These are phyloP conservation scores for Anser brachyrhynchus DNA, from an alignment of 2,113 vertebrate genomes.

Conservation along the genomic window DNA sequence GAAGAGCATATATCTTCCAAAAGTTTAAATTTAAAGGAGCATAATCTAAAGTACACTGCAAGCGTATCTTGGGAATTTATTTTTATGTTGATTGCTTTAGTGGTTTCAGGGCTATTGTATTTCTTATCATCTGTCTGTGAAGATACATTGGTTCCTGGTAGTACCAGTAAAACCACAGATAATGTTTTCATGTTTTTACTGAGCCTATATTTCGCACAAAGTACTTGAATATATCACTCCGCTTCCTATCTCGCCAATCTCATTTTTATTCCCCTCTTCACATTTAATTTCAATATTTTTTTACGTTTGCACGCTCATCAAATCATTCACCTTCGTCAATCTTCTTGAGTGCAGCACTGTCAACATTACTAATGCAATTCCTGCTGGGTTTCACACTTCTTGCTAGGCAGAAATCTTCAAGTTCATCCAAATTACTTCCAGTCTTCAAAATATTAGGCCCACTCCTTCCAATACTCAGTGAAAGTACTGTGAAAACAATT, in stretches of 20 bases:
- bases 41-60: neutral
- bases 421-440: slow-evolving; percentile 8
- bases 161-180: slow-evolving; percentile 21
- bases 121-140: slow-evolving; percentile 3
- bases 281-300: neutral
- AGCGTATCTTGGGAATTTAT: neutral
- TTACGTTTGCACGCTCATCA: neutral
- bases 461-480: neutral
- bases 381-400: neutral
- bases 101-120: slow-evolving; percentile 1
- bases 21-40: slow-evolving; percentile 9
- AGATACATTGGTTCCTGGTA: neutral
- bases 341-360: neutral
- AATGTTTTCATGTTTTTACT: slow-evolving; percentile 18
- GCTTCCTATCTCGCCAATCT: neutral
- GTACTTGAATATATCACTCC: neutral
- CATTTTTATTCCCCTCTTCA: slow-evolving; percentile 27
- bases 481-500: neutral
- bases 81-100: slow-evolving; percentile 18
- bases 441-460: neutral
- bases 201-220: slow-evolving; percentile 7
- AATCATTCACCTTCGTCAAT: neutral
- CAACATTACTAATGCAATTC: neutral
- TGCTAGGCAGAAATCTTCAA: neutral
- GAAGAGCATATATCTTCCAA: neutral